Evolutionary conservation across 2,797 vertebrate species (phyloP).

Genomic region (Sebastes miniatus): DNA sequence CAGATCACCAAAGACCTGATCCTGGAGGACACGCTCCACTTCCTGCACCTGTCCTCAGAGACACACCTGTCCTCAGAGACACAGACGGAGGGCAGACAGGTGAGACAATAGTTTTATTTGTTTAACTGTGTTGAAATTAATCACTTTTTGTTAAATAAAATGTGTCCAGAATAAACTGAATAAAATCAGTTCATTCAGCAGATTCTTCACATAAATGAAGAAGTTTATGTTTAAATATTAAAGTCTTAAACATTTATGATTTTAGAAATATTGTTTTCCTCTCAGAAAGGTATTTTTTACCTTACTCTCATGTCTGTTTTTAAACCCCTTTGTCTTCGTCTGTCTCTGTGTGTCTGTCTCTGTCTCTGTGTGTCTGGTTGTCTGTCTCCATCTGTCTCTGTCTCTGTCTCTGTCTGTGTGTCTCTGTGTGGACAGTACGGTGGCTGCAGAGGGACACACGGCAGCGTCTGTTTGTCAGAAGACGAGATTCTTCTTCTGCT

Average conservation of each 20-base stretch:
- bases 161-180: background rate
- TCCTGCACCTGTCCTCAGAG: conserved; percentile 73
- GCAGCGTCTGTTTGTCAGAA: conserved; percentile 79
- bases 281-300: background rate
- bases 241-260: no score
- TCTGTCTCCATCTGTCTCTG: background rate
- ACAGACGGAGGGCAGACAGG: conserved; percentile 12
- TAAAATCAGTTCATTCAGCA: background rate
- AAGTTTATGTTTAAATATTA: no score
- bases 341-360: background rate
- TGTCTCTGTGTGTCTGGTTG: background rate
- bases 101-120: background rate
- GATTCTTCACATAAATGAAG: background rate
- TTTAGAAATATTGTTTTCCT: background rate
- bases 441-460: conserved; percentile 73
- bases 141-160: no score
- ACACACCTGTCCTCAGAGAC: conserved; percentile 28
- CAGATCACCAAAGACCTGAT: conserved; percentile 87
- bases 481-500: conserved; percentile 83
- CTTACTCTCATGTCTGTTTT: no score
- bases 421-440: conserved; percentile 68
- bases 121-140: no score
- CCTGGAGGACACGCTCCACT: conserved; percentile 87
- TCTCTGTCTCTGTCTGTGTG: background rate
- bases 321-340: background rate